Percentiles rank a stretch among this genome's conserved stretches.
Evolutionary conservation across 2,888 invertebrate genomes (phyloP).

Genomic region (Norana najaformis): DNA sequence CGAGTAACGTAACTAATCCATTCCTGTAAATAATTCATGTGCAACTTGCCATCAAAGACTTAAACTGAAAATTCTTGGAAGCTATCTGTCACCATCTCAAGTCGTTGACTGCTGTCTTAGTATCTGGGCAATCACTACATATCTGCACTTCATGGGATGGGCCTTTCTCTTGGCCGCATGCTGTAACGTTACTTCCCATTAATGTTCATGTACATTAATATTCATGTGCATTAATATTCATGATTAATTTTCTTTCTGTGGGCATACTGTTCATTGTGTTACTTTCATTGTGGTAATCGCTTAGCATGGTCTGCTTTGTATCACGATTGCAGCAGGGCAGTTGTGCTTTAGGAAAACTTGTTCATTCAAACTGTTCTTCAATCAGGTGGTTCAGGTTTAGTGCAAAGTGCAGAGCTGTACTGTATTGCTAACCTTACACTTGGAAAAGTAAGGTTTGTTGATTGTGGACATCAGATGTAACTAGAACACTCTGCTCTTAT

Average conservation of each 20-base stretch:
- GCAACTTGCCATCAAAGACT: conserved; percentile 16
- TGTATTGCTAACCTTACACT: not conserved
- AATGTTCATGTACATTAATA: conserved; percentile 13
- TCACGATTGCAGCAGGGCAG: not conserved
- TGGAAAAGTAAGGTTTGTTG: not conserved
- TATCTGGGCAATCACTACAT: not conserved
- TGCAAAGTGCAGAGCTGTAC: not conserved
- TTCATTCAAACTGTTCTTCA: too few species aligned
- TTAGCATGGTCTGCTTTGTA: not conserved
- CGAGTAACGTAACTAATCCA: conserved; percentile 26
- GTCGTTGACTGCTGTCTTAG: not conserved
- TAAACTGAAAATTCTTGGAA: not conserved
- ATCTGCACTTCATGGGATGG: not conserved
- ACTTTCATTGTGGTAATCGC: not conserved
- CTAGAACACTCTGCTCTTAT: not conserved
- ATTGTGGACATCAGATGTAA: not conserved
- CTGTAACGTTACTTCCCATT: not conserved
- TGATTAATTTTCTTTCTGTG: not conserved
- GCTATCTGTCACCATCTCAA: not conserved
- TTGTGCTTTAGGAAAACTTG: not conserved
- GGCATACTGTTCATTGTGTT: not conserved
- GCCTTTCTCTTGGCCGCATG: not conserved
- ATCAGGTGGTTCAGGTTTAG: not conserved
- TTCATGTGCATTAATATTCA: conserved; percentile 10
- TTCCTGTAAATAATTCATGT: conserved; percentile 23